Evolutionary conservation across 2,888 invertebrate genomes (phyloP).

Genomic region (Geophilus truncorum): DNA sequence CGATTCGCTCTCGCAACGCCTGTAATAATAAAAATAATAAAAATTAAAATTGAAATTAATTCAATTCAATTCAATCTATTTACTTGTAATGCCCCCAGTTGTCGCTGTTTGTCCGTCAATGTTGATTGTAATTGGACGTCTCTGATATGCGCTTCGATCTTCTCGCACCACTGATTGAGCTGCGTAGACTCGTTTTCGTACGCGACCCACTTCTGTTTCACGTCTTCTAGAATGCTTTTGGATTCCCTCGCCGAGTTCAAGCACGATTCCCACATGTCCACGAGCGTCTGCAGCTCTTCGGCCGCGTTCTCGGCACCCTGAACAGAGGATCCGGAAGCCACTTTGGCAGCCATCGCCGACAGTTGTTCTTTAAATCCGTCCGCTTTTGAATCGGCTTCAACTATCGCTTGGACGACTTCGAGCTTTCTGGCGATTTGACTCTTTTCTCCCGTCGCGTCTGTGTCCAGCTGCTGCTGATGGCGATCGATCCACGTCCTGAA

Average conservation of each 20-base stretch:
- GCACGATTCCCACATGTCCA: constrained; percentile 60
- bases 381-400: constrained; percentile 55
- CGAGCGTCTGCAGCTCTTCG: constrained; percentile 66
- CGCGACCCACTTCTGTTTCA: constrained; percentile 75
- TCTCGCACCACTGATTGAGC: constrained; percentile 79
- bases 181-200: constrained; percentile 77
- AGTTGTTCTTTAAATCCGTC: constrained; percentile 60
- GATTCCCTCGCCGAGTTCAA: constrained; percentile 54
- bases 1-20: constrained; percentile 62
- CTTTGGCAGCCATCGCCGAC: constrained; percentile 49
- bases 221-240: constrained; percentile 67
- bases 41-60: no score
- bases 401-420: constrained; percentile 52
- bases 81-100: constrained; percentile 63
- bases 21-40: constrained; percentile 39
- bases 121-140: constrained; percentile 78
- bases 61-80: no score
- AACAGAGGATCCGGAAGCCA: constrained; percentile 64
- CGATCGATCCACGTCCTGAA: constrained; percentile 76
- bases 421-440: constrained; percentile 60
- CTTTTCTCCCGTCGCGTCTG: constrained; percentile 79
- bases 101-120: constrained; percentile 71
- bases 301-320: constrained; percentile 68
- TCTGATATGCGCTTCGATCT: constrained; percentile 74
- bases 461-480: constrained; percentile 72